Evolutionary conservation across 2,888 invertebrate genomes (phyloP).

Genomic region (Furcula furcula): DNA sequence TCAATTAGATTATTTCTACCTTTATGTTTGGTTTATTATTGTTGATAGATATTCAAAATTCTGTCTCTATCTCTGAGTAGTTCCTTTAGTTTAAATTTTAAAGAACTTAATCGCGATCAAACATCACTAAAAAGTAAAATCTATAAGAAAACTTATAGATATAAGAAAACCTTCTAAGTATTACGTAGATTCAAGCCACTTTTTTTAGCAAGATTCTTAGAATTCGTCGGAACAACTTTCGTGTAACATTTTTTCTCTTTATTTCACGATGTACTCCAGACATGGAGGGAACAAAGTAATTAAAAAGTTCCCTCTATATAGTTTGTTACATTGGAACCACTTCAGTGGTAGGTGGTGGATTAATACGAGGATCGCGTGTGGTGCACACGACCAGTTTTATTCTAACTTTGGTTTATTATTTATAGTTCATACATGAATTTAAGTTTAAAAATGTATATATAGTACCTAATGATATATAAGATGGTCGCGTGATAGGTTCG

Average conservation of each 20-base stretch:
- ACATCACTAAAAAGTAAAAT: too few species aligned
- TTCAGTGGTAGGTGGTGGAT: constrained; percentile 38
- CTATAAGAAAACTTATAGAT: too few species aligned
- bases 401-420: constrained; percentile 41
- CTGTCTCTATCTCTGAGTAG: too few species aligned
- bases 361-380: constrained; percentile 51
- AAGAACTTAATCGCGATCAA: too few species aligned
- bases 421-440: constrained; percentile 38
- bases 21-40: neutral
- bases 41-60: too few species aligned
- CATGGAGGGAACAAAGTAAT: constrained; percentile 54
- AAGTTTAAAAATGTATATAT: constrained; percentile 44
- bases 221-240: constrained; percentile 34
- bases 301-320: constrained; percentile 49
- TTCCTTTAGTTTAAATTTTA: too few species aligned
- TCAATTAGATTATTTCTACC: constrained; percentile 25
- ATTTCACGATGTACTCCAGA: constrained; percentile 35
- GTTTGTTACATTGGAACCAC: constrained; percentile 34
- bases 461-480: constrained; percentile 41
- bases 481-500: constrained; percentile 27
- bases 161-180: neutral
- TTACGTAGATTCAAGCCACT: neutral
- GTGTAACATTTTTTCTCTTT: constrained; percentile 35
- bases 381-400: constrained; percentile 32
- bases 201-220: constrained; percentile 29